Conservation (phyloP, 2,888 invertebrate genomes). For the Aricia artaxerxes region DNA sequence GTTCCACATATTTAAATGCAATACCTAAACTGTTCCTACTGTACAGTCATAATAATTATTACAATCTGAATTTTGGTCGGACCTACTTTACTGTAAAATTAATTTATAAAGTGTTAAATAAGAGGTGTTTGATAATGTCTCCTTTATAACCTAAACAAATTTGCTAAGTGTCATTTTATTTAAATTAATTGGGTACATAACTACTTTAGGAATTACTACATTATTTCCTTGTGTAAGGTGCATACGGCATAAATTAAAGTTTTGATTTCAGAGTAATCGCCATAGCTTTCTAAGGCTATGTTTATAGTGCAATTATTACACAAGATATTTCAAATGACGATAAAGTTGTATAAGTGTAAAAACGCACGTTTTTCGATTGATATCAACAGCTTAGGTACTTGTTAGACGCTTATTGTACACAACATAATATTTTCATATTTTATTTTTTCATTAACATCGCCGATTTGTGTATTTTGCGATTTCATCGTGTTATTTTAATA, state of each 20-base stretch:
- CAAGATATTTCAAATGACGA: conserved; percentile 11
- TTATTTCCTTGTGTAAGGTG: neutral
- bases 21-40: no score
- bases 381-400: neutral
- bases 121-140: neutral
- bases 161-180: no score
- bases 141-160: no score
- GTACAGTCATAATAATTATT: no score
- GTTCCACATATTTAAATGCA: neutral
- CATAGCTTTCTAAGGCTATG: neutral
- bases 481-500: neutral
- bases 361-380: conserved; percentile 8
- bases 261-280: neutral
- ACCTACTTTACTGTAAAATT: neutral
- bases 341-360: neutral
- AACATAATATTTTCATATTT: no score
- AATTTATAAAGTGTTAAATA: no score
- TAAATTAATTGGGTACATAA: no score
- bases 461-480: no score
- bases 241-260: neutral
- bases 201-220: neutral
- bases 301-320: conserved; percentile 6
- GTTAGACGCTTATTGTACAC: neutral
- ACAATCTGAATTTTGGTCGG: neutral
- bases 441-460: no score